phyloP scores from a whole-genome alignment of 2,113 vertebrate genomes.

The Plectropomus leopardus region DNA sequence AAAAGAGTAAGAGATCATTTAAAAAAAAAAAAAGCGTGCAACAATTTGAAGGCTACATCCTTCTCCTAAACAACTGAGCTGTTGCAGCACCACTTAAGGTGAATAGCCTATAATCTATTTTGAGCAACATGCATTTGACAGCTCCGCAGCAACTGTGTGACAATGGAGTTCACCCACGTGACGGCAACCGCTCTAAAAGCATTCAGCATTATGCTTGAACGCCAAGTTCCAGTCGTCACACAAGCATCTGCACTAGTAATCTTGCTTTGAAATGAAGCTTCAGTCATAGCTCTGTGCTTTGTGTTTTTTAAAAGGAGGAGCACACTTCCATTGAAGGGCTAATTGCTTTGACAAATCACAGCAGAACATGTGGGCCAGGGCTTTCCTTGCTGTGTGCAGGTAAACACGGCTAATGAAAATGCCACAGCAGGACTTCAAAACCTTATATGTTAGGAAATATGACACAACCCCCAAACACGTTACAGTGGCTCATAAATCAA shows the following conservation, averaged over 20 bases:
- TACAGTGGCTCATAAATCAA: conserved; percentile 25
- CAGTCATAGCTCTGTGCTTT: conserved; percentile 14
- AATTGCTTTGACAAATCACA: conserved; percentile 61
- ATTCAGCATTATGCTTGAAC: conserved; percentile 16
- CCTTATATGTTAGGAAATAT: conserved; percentile 41
- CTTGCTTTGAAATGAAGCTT: conserved; percentile 26
- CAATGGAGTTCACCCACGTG: conserved; percentile 23
- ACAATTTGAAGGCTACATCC: neutral
- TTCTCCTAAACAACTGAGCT: neutral
- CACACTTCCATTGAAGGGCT: conserved; percentile 24
- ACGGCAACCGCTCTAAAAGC: conserved; percentile 12
- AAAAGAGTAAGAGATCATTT: conserved; percentile 13
- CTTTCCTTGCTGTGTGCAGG: conserved; percentile 31
- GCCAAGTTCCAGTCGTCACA: conserved; percentile 1
- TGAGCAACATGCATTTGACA: conserved; percentile 33
- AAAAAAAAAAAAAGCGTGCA: conserved; percentile 12
- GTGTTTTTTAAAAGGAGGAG: conserved; percentile 7
- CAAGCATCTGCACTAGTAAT: conserved; percentile 5
- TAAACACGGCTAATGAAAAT: conserved; percentile 64
- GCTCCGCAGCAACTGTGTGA: neutral
- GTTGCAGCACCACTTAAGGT: conserved; percentile 3
- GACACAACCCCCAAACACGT: conserved; percentile 1
- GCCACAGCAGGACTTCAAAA: conserved; percentile 37
- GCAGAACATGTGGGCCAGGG: conserved; percentile 22
- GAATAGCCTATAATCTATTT: conserved; percentile 32